phyloP scores from a whole-genome alignment of 1,140 invertebrate species.

The Sycophila sp. region DNA sequence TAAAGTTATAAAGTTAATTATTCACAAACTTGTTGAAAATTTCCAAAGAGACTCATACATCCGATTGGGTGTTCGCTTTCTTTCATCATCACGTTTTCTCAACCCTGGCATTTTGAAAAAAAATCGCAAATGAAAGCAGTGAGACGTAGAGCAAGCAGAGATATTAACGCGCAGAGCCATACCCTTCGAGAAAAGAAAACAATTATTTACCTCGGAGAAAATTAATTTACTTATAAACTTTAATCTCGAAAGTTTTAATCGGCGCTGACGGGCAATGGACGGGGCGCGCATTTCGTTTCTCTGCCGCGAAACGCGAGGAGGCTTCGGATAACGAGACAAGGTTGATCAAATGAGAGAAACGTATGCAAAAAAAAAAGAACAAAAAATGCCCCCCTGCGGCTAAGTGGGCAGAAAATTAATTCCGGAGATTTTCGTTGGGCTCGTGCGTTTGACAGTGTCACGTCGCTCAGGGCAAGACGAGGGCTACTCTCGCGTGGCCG shows the following conservation, averaged over 20 bases:
- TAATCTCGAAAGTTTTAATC: conserved; percentile 37
- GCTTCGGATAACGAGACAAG: conserved; percentile 36
- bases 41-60: background rate
- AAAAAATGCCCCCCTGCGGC: conserved; percentile 34
- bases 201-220: conserved; percentile 34
- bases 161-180: conserved; percentile 28
- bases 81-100: too few relatives aligned
- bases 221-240: conserved; percentile 40
- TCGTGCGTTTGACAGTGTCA: conserved; percentile 59
- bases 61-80: background rate
- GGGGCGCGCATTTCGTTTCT: conserved; percentile 23
- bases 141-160: conserved; percentile 14
- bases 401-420: conserved; percentile 60
- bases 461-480: conserved; percentile 61
- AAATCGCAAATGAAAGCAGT: conserved; percentile 3
- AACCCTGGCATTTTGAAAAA: too few relatives aligned
- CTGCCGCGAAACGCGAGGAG: conserved; percentile 19
- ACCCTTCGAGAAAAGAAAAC: conserved; percentile 31
- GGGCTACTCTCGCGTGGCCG: conserved; percentile 48
- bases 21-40: conserved; percentile 3
- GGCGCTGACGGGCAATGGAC: conserved; percentile 36
- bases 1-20: conserved; percentile 10
- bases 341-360: conserved; percentile 39
- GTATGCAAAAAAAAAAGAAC: conserved; percentile 27
- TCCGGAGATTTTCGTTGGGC: conserved; percentile 53